Evolutionary conservation across 2,888 invertebrate genomes (phyloP).

Genomic region (Cordylochernes scorpioides): DNA sequence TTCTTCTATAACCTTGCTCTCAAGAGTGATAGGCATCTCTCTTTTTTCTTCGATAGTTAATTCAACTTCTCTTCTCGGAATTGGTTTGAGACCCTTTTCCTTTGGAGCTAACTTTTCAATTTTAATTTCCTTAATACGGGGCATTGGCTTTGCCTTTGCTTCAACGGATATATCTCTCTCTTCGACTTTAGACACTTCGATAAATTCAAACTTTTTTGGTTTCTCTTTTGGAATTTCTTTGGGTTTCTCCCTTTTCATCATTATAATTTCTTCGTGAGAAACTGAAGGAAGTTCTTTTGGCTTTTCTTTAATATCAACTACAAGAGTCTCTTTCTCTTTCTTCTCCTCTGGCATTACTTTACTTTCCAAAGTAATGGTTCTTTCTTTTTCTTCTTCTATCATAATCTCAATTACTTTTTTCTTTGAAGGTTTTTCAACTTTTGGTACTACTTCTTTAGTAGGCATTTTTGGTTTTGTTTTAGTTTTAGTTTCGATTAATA

Average conservation of each 20-base stretch:
- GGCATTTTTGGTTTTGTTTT: constrained; percentile 1
- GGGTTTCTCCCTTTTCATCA: background rate
- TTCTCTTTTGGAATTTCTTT: background rate
- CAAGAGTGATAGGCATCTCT: no score
- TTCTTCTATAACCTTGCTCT: no score
- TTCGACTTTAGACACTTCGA: background rate
- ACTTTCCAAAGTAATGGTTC: constrained; percentile 3
- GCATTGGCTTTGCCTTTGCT: background rate
- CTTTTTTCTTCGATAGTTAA: no score
- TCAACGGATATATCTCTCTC: no score
- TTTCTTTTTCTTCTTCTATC: constrained; percentile 3
- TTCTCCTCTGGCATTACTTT: background rate
- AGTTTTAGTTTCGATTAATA: background rate
- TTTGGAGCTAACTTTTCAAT: constrained; percentile 4
- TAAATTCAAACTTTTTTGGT: constrained; percentile 2
- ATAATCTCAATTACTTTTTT: constrained; percentile 3
- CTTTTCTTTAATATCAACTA: constrained; percentile 2
- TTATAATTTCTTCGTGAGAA: background rate
- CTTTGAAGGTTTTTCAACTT: constrained; percentile 8
- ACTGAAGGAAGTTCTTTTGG: background rate
- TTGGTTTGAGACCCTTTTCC: no score
- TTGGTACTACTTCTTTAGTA: constrained; percentile 5
- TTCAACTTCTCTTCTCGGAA: no score
- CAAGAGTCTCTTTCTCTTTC: constrained; percentile 6
- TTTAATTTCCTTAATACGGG: constrained; percentile 1